phyloP scores from a whole-genome alignment of 2,888 invertebrate genomes.

The Sicus ferrugineus region DNA sequence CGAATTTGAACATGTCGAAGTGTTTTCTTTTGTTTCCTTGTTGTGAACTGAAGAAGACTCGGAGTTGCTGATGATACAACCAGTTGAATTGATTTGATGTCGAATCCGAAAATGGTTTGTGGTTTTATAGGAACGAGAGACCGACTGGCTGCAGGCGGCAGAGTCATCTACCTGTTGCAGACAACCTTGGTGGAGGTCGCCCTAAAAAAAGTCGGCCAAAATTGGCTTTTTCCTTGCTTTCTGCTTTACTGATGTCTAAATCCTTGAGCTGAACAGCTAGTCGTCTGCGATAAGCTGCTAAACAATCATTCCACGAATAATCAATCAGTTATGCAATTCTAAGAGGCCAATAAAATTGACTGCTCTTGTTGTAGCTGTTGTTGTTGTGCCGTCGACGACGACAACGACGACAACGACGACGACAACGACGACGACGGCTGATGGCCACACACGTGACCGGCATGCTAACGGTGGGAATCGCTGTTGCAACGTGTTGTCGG shows the following conservation, averaged over 20 bases:
- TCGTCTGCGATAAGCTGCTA: background rate
- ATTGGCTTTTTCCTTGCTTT: too few species aligned
- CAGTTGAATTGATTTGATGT: conserved; percentile 51
- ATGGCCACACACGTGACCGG: background rate
- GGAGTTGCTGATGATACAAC: conserved; percentile 28
- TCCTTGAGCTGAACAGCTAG: too few species aligned
- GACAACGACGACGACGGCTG: background rate
- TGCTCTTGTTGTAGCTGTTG: background rate
- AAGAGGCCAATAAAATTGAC: conserved; percentile 16
- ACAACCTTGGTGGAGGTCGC: conserved; percentile 15
- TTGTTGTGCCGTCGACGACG: conserved; percentile 4
- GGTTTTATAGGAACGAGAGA: conserved; percentile 48
- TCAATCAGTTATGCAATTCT: conserved; percentile 30
- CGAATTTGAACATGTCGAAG: conserved; percentile 44
- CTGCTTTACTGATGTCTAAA: too few species aligned
- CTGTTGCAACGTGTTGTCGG: conserved; percentile 49
- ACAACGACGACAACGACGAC: background rate
- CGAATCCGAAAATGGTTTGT: conserved; percentile 20
- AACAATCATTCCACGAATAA: conserved; percentile 17
- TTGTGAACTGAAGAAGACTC: conserved; percentile 32
- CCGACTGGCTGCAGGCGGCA: too few species aligned
- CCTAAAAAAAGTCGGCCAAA: too few species aligned
- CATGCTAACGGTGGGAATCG: background rate
- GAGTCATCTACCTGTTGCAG: too few species aligned
- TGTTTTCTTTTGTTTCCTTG: too few species aligned